Evolutionary conservation across 2,888 invertebrate genomes (phyloP), one percentile per base, ranked within the genome.

Genomic region (Melitaea athalia): DNA sequence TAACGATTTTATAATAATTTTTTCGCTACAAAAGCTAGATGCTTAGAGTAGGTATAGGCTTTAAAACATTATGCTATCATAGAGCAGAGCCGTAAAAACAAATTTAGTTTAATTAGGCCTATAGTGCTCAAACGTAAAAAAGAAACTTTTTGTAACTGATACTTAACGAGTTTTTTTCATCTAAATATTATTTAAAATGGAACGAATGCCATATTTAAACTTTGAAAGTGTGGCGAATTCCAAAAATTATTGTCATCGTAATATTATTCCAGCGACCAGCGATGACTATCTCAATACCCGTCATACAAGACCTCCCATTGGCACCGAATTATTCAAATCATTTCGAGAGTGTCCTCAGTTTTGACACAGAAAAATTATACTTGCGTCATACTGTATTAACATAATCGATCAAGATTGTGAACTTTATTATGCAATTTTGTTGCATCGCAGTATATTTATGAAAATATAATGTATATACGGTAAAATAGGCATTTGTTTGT

Each of bases 331-430:
- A 64, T 64, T 81, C 82, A 81, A 83, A 82, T 81, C 82, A 78
- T 81, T 82, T 83, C 80, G 82, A 85, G 81, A 85, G 81, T 81
- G 81, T 83, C 79, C 79, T 83, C 80, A 81, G 80, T 81, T 81
- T 84, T 78, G 79, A 81, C 76, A 76, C 75, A 84, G 80, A 80
- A 81, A 84, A 83, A 84, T 79, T 75, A 70, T 38, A 72, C 74
- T 88, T 88, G 81, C 89, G 82, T 87, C 88, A 89, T 77, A 83
- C 71, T 82, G 82, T 85, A 87, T 89, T 88, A 87, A 85, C 86
- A 88, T 89, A 89, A 90, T 89, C 88, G 83, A 90, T 89, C 87
- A 89, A 85, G 85, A 88, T 86, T 82, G 84, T 84, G 84, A 88
- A 86, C 82, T 80, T 63, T 70, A 76, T 89, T 90, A 85, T 81